These are phyloP conservation scores for Phyllostomus discolor DNA, from an alignment of 2,113 vertebrate genomes.

Conservation along the genomic window DNA sequence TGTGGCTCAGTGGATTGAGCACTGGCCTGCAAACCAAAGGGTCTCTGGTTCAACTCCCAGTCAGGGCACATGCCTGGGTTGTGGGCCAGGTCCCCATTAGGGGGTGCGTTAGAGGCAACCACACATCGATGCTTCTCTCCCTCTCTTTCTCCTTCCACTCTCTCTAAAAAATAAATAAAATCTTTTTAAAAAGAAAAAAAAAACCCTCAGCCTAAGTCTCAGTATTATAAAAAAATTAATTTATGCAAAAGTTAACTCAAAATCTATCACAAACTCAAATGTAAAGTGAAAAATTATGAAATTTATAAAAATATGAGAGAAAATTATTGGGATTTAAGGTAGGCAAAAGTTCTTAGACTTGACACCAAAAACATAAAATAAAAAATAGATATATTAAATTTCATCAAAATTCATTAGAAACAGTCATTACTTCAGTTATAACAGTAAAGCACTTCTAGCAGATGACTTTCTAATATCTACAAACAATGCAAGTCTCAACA, in stretches of 20 bases:
- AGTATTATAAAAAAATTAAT: neutral
- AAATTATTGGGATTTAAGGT: neutral
- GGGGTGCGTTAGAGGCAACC: too few relatives aligned
- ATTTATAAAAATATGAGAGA: neutral
- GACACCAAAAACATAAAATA: neutral
- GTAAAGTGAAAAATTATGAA: neutral
- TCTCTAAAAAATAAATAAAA: too few relatives aligned
- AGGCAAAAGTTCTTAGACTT: neutral
- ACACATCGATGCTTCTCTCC: too few relatives aligned
- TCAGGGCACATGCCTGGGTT: too few relatives aligned
- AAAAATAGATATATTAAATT: neutral
- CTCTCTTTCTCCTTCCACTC: too few relatives aligned
- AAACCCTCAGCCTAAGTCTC: neutral
- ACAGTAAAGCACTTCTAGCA: neutral
- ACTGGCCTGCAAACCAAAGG: too few relatives aligned
- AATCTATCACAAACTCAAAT: neutral
- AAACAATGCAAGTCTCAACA: neutral
- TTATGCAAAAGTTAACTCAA: neutral
- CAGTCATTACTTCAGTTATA: neutral
- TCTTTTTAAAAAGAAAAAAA: neutral
- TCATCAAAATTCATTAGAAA: neutral
- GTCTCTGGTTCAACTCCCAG: too few relatives aligned
- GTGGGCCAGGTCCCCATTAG: too few relatives aligned
- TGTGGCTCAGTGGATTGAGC: too few relatives aligned
- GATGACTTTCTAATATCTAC: too few relatives aligned